Evolutionary conservation across 1,140 invertebrate genomes (phyloP), one percentile per base, ranked within the genome.

Genomic region (Drosophila pseudoananassae): DNA sequence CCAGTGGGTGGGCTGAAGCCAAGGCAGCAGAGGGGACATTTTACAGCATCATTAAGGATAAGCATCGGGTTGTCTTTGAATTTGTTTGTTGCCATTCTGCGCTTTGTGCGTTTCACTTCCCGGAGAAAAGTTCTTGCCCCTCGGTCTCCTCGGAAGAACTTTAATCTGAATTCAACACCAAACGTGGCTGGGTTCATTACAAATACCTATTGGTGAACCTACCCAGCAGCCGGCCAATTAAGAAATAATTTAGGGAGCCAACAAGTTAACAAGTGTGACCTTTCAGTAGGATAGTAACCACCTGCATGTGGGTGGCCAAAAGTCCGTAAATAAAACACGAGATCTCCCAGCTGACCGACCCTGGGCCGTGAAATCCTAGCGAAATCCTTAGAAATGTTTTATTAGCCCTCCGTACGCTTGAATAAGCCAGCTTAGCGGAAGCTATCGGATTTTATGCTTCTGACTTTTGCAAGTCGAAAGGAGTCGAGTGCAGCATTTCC

Each of bases 381-480:
- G 69, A 84, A 88, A 89, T 84, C 84, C 84, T 89, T 84, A 88
- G 85, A 88, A 89, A 88, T 88, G 84, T 88, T 88, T 88, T 88
- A 88, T 88, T 88, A 89, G 84, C 84, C 80, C 84, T 77, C 72
- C 79, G 79, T 89, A 80, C 85, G 84, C 84, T 80, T 80, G 84
- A 90, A 89, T 88, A 88, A 88, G 84, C 84, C 76, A 84, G 84
- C 84, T 88, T 88, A 88, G 84, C 84, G 84, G 84, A 88, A 89
- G 84, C 84, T 88, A 88, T 88, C 80, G 85, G 84, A 88, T 88
- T 88, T 88, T 90, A 88, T 89, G 84, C 84, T 89, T 74, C 57
- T 88, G 84, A 88, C 84, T 88, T 89, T 80, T 88, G 79, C 84
- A 88, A 71, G 64, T 60, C 49, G 60, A 78, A 71, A 31, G 66